Evolutionary conservation across 1,140 invertebrate species (phyloP).

Genomic region (Drosophila bocki): DNA sequence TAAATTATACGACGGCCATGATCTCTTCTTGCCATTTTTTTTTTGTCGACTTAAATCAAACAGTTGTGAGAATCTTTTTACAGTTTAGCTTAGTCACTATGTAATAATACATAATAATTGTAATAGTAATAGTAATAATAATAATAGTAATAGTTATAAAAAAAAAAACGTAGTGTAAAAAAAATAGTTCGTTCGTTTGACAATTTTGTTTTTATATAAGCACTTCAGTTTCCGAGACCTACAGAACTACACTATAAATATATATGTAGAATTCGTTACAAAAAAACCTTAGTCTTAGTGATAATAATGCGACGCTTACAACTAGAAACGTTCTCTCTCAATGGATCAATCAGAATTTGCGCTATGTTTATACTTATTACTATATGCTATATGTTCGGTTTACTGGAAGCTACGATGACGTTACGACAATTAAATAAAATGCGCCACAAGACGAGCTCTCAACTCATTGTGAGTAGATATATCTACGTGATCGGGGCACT

Average conservation of each 20-base stretch:
- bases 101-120: slow-evolving; percentile 62
- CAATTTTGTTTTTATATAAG: slow-evolving; percentile 72
- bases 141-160: slow-evolving; percentile 44
- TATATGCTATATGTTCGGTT: slow-evolving; percentile 26
- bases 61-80: slow-evolving; percentile 82
- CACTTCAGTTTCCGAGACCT: slow-evolving; percentile 75
- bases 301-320: slow-evolving; percentile 41
- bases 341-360: slow-evolving; percentile 66
- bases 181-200: slow-evolving; percentile 61
- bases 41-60: slow-evolving; percentile 65
- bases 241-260: slow-evolving; percentile 25
- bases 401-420: slow-evolving; percentile 72
- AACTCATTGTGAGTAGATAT: slow-evolving; percentile 23
- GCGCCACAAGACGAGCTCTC: slow-evolving; percentile 36
- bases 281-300: slow-evolving; percentile 27
- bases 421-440: slow-evolving; percentile 54
- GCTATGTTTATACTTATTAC: slow-evolving; percentile 46
- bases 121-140: slow-evolving; percentile 48
- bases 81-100: slow-evolving; percentile 73
- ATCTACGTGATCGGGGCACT: slow-evolving; percentile 61
- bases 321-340: slow-evolving; percentile 38
- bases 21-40: neutral
- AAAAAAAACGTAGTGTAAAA: slow-evolving; percentile 55
- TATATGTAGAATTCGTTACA: slow-evolving; percentile 20
- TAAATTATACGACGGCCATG: slow-evolving; percentile 17